Evolutionary conservation across 2,113 vertebrate species (phyloP).

Genomic region (Otus sunia): DNA sequence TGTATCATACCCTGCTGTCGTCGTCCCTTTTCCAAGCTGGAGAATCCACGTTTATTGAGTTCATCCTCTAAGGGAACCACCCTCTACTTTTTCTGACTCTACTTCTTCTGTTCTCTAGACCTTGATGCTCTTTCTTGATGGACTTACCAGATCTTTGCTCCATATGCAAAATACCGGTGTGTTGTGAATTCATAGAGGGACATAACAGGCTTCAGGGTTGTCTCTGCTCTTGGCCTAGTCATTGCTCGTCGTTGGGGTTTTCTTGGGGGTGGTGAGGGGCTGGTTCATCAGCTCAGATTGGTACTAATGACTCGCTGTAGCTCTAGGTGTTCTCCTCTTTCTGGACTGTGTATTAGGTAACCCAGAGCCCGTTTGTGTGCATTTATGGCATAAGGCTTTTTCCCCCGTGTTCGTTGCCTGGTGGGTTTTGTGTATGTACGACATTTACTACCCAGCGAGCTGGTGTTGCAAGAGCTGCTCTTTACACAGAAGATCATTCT

Average conservation of each 20-base stretch:
- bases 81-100: neutral
- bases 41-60: neutral
- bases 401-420: neutral
- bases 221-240: neutral
- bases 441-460: neutral
- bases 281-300: neutral
- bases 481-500: neutral
- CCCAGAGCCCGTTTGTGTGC: neutral
- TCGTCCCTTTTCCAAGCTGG: neutral
- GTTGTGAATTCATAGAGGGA: fast-evolving
- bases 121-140: neutral
- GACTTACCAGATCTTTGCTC: neutral
- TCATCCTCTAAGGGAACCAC: neutral
- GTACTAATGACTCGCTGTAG: neutral
- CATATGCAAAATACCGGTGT: neutral
- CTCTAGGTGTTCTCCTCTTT: neutral
- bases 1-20: neutral
- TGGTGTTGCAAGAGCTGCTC: neutral
- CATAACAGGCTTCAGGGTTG: neutral
- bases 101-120: neutral
- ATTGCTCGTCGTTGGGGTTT: neutral
- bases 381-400: neutral
- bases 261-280: neutral
- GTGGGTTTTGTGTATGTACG: neutral
- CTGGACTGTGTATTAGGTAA: neutral